Evolutionary conservation across 2,797 vertebrate species (phyloP), one percentile per base, ranked within the genome.

Genomic region (Poecilia gillii): DNA sequence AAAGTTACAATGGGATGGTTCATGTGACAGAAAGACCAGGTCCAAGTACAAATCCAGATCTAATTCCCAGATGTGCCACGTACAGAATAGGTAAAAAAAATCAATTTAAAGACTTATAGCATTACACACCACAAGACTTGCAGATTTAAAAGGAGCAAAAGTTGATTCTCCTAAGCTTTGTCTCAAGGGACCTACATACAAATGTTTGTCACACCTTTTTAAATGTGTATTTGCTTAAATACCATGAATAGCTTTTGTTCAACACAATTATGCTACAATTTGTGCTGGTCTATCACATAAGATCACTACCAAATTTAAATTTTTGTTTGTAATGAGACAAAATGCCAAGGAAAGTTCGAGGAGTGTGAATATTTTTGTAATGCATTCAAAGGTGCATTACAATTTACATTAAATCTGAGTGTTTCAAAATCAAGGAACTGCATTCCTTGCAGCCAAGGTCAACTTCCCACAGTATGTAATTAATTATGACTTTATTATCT

Each of bases 401-500:
- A 53, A 53, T 81, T 84, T 85, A 84, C 84, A 80, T 82, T 76
- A 77, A 73, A 28, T 75, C 79, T 36, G 73, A 72, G 73, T 84
- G 43, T 45, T 11, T 78, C 75, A 76, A 75, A 70, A 45, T 68
- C 73, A 59, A 51, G 73, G 76, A 92, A 81, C 84, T 46, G 28
- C 57, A 39, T 80, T 86, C 77, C 84, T 87, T 78, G 77, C 78
- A 80, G 68, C 83, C 90, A 93, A 94, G 92, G 91, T 93, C 91
- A 85, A 9, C 79, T 51, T 83, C 77, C 74, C 79, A 80, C 45
- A 51, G 62, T 45, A 66, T 81, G 74, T 83, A 85, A 89, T 93
- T 87, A 91, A 92, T 91, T 85, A 92, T 89, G 82, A 86, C 81
- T 88, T 90, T 88, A 91, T 91, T 88, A 91, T 90, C 88, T 87